Conservation (phyloP, 2,888 invertebrate genomes). For the Dicranocentrus wangi region DNA sequence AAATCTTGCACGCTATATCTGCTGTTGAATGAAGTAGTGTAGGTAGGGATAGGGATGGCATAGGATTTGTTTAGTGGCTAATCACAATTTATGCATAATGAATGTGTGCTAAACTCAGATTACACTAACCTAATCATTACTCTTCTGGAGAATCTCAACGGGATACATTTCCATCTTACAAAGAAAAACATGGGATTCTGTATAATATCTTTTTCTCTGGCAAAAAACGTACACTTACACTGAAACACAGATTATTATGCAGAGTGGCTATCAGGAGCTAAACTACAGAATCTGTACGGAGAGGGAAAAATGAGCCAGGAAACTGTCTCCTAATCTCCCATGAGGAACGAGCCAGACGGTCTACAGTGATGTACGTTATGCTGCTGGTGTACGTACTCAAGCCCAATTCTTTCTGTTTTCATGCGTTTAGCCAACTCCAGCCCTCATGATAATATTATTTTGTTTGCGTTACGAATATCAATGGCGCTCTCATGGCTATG, state of each 20-base stretch:
- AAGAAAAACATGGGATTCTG: not conserved
- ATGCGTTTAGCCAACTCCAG: not conserved
- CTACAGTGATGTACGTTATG: not conserved
- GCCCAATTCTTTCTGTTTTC: conserved; percentile 11
- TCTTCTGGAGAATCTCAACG: conserved; percentile 60
- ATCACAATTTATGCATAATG: conserved; percentile 55
- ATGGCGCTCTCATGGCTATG: no score
- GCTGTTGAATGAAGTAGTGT: conserved; percentile 23
- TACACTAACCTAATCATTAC: conserved; percentile 32
- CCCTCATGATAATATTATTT: no score
- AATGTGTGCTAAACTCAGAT: conserved; percentile 47
- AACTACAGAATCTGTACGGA: not conserved
- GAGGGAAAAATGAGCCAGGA: conserved; percentile 32
- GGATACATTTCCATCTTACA: not conserved
- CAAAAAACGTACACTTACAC: not conserved
- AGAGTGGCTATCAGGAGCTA: not conserved
- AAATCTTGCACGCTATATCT: no score
- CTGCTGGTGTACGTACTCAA: conserved; percentile 11
- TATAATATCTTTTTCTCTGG: not conserved
- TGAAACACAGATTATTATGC: not conserved
- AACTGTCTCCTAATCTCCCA: conserved; percentile 57
- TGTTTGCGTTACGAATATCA: no score
- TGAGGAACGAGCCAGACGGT: conserved; percentile 35
- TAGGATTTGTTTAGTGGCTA: conserved; percentile 23
- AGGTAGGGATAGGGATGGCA: conserved; percentile 2